Base-by-base conservation (phyloP, 2,113 vertebrate species). In the Danionella cerebrum region DNA sequence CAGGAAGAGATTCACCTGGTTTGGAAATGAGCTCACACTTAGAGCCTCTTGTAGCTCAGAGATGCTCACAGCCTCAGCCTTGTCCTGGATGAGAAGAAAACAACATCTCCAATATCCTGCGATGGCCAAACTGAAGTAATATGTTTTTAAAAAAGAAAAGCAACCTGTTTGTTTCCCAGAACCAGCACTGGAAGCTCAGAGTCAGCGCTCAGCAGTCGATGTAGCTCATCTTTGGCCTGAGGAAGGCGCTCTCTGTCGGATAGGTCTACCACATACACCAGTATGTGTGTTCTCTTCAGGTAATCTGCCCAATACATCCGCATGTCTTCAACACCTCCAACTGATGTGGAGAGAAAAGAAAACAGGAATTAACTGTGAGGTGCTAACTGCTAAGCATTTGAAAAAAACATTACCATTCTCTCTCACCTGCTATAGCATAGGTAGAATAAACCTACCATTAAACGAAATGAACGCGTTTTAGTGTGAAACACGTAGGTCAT, bases 121-220 rank as follows among this genome's bases (percentile, higher is more conserved):
- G 29, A 1, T 33, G 3, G 1, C 29, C 29, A 33, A 33, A 33
- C 5, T 3, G 29, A 33, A 9, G 1, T n/a, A n/a, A n/a, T n/a
- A n/a, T n/a, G n/a, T n/a, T n/a, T n/a, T n/a, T n/a, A n/a, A n/a
- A n/a, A n/a, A n/a, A n/a, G n/a, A n/a, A n/a, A n/a, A 24, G 27
- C 82, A 64, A 95, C 93, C 91, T 95, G 94, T 72, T 96, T 96
- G 84, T 95, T 95, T 51, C 91, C 93, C 69, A 95, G 83, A 12
- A 97, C 69, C 0, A 95, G 81, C 51, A 95, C 87, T 0, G 94
- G 93, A 22, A 95, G 82, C 51, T 52, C 85, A 0, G 86, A 83
- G 60, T 90, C 85, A 5, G 73, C 78, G 8, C 71, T 82, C 51
- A 96, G 86, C 55, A 96, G 85, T 2, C 74, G 76, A 54, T 94